These are phyloP conservation scores for Gymnocypris eckloni DNA, from an alignment of 2,797 vertebrate species.

Conservation along the genomic window DNA sequence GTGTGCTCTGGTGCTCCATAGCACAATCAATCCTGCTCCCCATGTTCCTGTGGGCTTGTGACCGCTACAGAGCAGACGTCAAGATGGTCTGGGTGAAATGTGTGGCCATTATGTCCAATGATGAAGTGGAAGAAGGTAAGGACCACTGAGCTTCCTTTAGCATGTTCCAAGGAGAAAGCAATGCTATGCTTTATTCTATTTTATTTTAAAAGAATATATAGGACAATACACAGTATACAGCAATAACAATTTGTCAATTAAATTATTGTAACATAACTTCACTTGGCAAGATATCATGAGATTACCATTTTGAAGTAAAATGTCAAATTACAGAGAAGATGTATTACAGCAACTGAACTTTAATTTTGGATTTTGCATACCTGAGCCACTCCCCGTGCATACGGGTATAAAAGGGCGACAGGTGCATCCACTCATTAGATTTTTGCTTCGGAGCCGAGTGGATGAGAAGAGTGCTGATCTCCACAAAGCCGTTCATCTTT, in stretches of 20 bases:
- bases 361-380: too few species aligned
- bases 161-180: conserved; percentile 33
- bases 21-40: conserved; percentile 90
- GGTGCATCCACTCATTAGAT: too few species aligned
- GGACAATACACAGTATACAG: background rate
- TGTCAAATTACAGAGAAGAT: background rate
- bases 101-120: conserved; percentile 89
- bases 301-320: background rate
- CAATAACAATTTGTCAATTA: background rate
- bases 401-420: too few species aligned
- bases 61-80: conserved; percentile 89
- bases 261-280: background rate
- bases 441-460: too few species aligned
- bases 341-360: background rate
- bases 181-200: too few species aligned
- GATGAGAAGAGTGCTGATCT: too few species aligned
- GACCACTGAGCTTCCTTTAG: conserved; percentile 42
- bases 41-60: conserved; percentile 91
- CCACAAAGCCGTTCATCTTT: too few species aligned
- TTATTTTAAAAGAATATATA: background rate
- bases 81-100: conserved; percentile 92
- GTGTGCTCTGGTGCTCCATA: conserved; percentile 94
- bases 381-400: too few species aligned
- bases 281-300: background rate
- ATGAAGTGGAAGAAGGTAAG: conserved; percentile 88